Conservation (phyloP, 2,888 invertebrate genomes). For the Zhengitettix transpicula region DNA sequence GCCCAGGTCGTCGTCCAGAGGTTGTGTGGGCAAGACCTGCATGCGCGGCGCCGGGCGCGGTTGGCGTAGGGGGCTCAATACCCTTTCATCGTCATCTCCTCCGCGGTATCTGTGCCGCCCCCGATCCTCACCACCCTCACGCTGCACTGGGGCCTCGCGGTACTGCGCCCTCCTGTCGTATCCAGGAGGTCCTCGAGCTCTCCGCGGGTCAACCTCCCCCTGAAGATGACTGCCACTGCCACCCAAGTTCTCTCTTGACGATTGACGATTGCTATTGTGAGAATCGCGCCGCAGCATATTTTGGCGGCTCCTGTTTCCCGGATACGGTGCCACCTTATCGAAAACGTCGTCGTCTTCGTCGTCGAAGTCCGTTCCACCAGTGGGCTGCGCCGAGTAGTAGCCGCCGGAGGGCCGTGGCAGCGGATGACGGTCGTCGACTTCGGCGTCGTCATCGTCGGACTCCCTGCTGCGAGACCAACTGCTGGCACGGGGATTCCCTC, state of each 20-base stretch:
- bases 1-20: not conserved
- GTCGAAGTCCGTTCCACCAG: not conserved
- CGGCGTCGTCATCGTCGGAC: conserved; percentile 7
- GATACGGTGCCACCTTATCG: no score
- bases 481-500: not conserved
- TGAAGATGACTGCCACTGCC: not conserved
- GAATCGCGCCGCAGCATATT: not conserved
- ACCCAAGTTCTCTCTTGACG: not conserved
- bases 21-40: not conserved
- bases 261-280: not conserved
- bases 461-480: conserved; percentile 9
- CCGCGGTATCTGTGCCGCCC: not conserved
- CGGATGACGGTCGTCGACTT: not conserved
- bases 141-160: not conserved
- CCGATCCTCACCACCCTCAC: not conserved
- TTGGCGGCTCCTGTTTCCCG: not conserved
- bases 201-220: not conserved
- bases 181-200: not conserved
- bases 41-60: conserved; percentile 1
- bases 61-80: conserved; percentile 1
- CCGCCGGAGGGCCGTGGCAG: no score
- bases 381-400: not conserved
- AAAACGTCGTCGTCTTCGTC: not conserved
- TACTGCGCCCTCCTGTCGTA: not conserved
- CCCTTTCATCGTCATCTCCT: conserved; percentile 1